Percentiles rank a stretch among this genome's conserved stretches.
Evolutionary conservation across 1,140 invertebrate species (phyloP).

Genomic region (Achatina immaculata): DNA sequence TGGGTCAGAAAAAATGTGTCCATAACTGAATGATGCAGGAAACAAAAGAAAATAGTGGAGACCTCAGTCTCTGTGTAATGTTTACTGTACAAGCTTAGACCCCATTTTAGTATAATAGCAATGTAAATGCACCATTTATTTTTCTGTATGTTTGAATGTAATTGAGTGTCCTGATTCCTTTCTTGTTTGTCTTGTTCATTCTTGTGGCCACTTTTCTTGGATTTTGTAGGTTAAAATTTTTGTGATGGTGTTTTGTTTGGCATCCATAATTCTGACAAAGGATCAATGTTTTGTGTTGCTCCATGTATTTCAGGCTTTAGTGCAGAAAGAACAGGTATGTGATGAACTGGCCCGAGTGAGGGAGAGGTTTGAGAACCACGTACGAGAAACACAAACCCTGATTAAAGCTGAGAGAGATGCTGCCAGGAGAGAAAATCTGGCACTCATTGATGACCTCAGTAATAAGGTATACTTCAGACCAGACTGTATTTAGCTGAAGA

Average conservation of each 20-base stretch:
- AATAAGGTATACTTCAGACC: conserved; percentile 50
- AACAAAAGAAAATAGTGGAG: too few species aligned
- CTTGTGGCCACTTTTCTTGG: neutral
- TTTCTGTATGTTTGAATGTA: too few species aligned
- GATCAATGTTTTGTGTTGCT: too few species aligned
- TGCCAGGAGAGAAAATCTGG: conserved; percentile 51
- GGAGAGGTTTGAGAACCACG: conserved; percentile 54
- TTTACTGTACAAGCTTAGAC: too few species aligned
- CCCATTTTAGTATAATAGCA: too few species aligned
- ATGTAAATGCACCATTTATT: too few species aligned
- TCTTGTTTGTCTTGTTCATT: neutral
- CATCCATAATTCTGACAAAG: too few species aligned
- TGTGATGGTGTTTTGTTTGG: too few species aligned
- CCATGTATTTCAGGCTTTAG: conserved; percentile 52
- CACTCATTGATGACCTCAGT: conserved; percentile 56
- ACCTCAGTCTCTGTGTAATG: too few species aligned
- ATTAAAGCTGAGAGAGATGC: conserved; percentile 56
- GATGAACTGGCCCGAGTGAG: conserved; percentile 58
- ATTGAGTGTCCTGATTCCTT: neutral
- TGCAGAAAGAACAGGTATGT: conserved; percentile 60
- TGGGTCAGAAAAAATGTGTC: too few species aligned
- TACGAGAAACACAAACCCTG: conserved; percentile 51
- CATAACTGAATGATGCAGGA: too few species aligned
- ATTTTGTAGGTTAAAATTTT: neutral
- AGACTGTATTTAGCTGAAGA: too few species aligned